Percentiles rank a stretch among this genome's conserved stretches.
These are phyloP conservation scores for Drosophila infuscata DNA, from an alignment of 2,888 invertebrate species.

Conservation along the genomic window DNA sequence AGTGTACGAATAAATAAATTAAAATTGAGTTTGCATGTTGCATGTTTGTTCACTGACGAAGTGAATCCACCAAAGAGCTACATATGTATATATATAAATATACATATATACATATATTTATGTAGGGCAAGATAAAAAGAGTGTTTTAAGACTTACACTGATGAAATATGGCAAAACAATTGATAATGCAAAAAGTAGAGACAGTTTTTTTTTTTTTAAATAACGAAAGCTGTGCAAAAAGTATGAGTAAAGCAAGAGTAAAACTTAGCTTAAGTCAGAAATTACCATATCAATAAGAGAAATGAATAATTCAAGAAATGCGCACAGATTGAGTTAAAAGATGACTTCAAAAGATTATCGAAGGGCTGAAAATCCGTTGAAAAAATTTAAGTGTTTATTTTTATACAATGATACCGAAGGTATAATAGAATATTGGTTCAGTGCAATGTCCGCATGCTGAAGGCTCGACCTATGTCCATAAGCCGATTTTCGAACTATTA, in stretches of 20 bases:
- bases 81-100: not conserved
- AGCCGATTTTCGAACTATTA: no score
- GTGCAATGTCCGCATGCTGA: no score
- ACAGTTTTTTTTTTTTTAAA: not conserved
- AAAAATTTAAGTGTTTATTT: no score
- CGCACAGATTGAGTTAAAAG: not conserved
- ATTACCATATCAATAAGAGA: constrained; percentile 19
- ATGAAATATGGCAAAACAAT: constrained; percentile 3
- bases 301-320: not conserved
- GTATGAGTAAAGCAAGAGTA: not conserved
- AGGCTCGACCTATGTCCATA: no score
- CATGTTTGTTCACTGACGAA: constrained; percentile 14
- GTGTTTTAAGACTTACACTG: not conserved
- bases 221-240: not conserved
- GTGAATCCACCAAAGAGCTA: not conserved
- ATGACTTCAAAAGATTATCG: not conserved
- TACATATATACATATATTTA: not conserved
- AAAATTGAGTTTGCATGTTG: constrained; percentile 47
- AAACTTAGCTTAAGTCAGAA: not conserved
- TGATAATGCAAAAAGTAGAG: not conserved
- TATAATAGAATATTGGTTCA: no score
- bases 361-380: not conserved
- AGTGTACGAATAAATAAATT: constrained; percentile 58
- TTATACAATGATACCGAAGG: no score
- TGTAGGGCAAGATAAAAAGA: not conserved